Evolutionary conservation across 2,888 invertebrate genomes (phyloP), one percentile per base, ranked within the genome.

Genomic region (Galeruca laticollis): DNA sequence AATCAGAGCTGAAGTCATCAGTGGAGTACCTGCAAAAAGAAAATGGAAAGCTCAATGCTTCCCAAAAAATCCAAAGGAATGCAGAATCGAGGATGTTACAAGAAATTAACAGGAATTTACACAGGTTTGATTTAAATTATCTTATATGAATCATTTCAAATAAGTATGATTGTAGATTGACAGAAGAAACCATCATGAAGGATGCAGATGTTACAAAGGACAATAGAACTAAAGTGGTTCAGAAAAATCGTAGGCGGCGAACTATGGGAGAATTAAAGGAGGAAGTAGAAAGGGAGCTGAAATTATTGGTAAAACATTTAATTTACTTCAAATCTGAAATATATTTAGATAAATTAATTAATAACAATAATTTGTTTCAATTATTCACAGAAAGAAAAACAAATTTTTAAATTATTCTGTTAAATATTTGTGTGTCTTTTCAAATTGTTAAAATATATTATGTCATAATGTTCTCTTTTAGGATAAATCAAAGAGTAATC

Each of bases 51-150:
- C 85, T 92, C 63, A 87, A 20, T 72, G 89, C 89, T 56, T 88
- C 88, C 68, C 90, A 91, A 82, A 86, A 89, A 73, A 84, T 89
- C 10, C 84, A 89, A 69, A 84, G 90, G 65, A 78, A 80, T 51
- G 87, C 89, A n/a, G 93, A 93, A 73, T 89, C 91, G 37, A 93
- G 91, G 86, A 90, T 93, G 83, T 87, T 94, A 72, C 91, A 93
- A 78, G 91, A 92, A 84, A 93, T 94, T 37, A 94, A 92, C 81
- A 90, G 90, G 71, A 89, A 89, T 74, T 83, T 91, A 52, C 62
- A 73, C 3, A 75, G 51, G 66, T 66, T 60, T 49, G 11, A 21
- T 63, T 63, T 47, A n/a, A n/a, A n/a, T 37, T 54, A 11, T 52
- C 5, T 40, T 43, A 37, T 21, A 11, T 18, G 21, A 8, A 51